Evolutionary conservation across 2,113 vertebrate genomes (phyloP).

Genomic region (Barbus barbus): DNA sequence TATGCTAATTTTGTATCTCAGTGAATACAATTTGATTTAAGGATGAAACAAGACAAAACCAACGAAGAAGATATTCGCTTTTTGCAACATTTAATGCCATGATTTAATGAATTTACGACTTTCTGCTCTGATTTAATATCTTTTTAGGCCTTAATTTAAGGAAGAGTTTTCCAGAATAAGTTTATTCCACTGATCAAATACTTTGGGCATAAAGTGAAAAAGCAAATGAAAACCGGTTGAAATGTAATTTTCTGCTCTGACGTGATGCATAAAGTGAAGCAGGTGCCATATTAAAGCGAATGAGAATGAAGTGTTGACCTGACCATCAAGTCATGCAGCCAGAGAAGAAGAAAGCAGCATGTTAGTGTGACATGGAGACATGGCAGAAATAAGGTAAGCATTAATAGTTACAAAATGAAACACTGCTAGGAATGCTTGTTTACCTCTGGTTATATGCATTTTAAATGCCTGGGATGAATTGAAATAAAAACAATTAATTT

Average conservation of each 20-base stretch:
- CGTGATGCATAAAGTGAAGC: conserved; percentile 26
- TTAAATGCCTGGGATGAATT: conserved; percentile 71
- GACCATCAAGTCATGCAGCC: conserved; percentile 1
- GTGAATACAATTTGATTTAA: no score
- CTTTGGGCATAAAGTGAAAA: no score
- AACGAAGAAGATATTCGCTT: no score
- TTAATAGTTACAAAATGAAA: conserved; percentile 80
- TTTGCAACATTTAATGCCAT: no score
- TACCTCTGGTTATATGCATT: conserved; percentile 80
- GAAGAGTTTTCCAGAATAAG: no score
- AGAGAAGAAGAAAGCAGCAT: conserved; percentile 64
- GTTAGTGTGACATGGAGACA: conserved; percentile 65
- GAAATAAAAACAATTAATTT: conserved; percentile 71
- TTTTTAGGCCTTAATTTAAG: no score
- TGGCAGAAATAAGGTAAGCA: conserved; percentile 73
- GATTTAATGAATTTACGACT: no score
- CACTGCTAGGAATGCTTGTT: conserved; percentile 71
- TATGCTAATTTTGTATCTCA: no score
- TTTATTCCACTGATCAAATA: not conserved
- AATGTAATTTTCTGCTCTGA: no score
- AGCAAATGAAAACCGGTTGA: no score
- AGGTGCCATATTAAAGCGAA: conserved; percentile 69
- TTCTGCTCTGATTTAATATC: no score
- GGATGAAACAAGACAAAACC: no score
- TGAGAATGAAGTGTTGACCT: conserved; percentile 64